phyloP scores from a whole-genome alignment of 1,140 invertebrate species.

The Drosophila kikkawai region DNA sequence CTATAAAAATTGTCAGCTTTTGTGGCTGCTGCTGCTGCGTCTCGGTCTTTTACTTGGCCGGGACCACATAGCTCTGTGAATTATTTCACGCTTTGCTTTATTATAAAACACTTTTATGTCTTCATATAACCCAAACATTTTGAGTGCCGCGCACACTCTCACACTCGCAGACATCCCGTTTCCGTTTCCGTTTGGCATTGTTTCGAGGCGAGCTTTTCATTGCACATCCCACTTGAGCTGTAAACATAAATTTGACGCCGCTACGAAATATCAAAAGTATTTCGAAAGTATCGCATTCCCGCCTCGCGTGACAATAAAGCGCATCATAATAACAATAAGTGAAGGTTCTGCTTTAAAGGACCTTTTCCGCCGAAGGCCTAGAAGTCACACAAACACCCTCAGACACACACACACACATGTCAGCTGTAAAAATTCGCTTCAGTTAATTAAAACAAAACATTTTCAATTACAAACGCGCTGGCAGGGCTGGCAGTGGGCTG shows the following conservation, averaged over 20 bases:
- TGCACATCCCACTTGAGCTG: constrained; percentile 72
- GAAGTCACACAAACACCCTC: constrained; percentile 28
- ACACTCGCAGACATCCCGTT: constrained; percentile 15
- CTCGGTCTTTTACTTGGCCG: constrained; percentile 13
- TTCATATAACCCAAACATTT: constrained; percentile 80
- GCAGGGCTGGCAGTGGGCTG: background rate
- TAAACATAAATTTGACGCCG: constrained; percentile 78
- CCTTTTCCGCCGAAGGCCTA: constrained; percentile 35
- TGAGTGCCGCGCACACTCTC: constrained; percentile 42
- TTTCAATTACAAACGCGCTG: constrained; percentile 65
- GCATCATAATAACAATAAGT: constrained; percentile 71
- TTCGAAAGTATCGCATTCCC: constrained; percentile 28
- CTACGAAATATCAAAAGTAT: constrained; percentile 52
- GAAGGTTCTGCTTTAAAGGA: constrained; percentile 45
- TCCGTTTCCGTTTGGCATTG: constrained; percentile 70
- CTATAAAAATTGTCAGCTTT: constrained; percentile 82
- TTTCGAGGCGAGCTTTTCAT: constrained; percentile 64
- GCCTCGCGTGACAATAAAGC: constrained; percentile 75
- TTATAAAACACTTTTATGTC: constrained; percentile 83
- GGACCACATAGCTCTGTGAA: constrained; percentile 66
- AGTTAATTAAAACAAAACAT: constrained; percentile 83
- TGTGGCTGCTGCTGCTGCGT: constrained; percentile 48
- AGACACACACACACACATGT: constrained; percentile 25
- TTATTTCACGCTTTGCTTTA: constrained; percentile 83
- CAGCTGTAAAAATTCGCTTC: constrained; percentile 65